Base-by-base conservation (phyloP, 23 tunicate genomes). In the Styela plicata region DNA sequence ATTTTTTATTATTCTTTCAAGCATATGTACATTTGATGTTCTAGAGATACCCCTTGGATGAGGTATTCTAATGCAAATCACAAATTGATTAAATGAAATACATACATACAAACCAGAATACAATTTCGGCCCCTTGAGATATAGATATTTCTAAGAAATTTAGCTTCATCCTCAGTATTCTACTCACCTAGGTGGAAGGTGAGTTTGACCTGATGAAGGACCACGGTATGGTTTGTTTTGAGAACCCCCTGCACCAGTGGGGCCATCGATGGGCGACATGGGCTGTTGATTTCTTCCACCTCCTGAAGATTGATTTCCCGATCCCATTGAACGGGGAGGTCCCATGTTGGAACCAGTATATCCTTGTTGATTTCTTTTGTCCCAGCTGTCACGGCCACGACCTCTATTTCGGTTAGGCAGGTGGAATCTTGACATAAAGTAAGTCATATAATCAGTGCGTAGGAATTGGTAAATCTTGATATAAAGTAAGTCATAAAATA, bases 241-340 rank as follows among this genome's bases (percentile, higher is more conserved):
- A 5, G 57, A 44, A 44, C 57, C 57, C 13, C 57, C 57, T 44
- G 7, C 10, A 5, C 57, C 57, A 44, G 57, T 18, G 5, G 77
- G 77, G 7, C 77, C 77, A 17, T 71, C 77, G 7, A 21, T 71
- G 23, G 34, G 77, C 36, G 36, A 34, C 77, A 71, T 26, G 3
- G 77, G 37, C 36, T 13, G 32, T 21, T 27, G 77, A 30, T 71
- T 71, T 31, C 77, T 34, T 3, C 77, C 24, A 32, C 34, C 77
- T 30, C 77, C 77, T 16, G 36, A 34, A 31, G 77, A 34, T 21
- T 33, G 77, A 2, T 36, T 36, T 3, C 77, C 77, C 17, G 36
- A 18, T 17, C 77, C 77, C 77, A 71, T 71, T 21, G 77, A 71
- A 3, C 77, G 32, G 20, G 35, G 34, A 17, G 32, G 77, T 30